Conservation (phyloP, 1,140 invertebrate genomes). For the Pinna nobilis region DNA sequence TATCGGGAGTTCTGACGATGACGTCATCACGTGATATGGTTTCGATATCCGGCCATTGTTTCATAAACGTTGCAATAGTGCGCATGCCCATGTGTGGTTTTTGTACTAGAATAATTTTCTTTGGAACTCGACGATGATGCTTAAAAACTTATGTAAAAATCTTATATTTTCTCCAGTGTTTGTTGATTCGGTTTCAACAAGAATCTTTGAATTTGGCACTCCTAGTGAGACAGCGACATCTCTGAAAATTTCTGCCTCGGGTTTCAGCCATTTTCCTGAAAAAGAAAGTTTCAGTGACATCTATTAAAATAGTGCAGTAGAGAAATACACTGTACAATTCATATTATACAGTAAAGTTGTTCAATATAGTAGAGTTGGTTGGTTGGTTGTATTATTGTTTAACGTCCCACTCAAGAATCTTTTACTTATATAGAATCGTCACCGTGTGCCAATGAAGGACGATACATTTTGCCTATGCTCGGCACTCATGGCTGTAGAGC, state of each 20-base stretch:
- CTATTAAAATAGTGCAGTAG: too few species aligned
- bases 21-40: constrained; percentile 7
- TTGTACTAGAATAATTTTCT: constrained; percentile 57
- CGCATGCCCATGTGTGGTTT: constrained; percentile 65
- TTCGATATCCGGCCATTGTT: constrained; percentile 55
- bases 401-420: too few species aligned
- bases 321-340: too few species aligned
- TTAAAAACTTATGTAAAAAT: constrained; percentile 50
- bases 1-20: constrained; percentile 56
- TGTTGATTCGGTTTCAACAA: constrained; percentile 54
- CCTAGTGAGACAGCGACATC: constrained; percentile 49
- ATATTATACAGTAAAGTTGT: too few species aligned
- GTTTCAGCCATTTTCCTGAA: constrained; percentile 52
- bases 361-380: too few species aligned
- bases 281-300: too few species aligned
- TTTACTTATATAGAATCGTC: too few species aligned
- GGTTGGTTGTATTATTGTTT: too few species aligned
- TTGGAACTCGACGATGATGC: constrained; percentile 19
- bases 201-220: constrained; percentile 49
- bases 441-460: too few species aligned
- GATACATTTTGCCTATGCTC: too few species aligned
- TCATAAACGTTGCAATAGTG: constrained; percentile 62
- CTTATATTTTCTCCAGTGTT: constrained; percentile 67
- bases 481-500: too few species aligned
- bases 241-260: constrained; percentile 62